These are phyloP conservation scores for Mayetiola destructor DNA, from an alignment of 2,888 invertebrate species.

Conservation along the genomic window DNA sequence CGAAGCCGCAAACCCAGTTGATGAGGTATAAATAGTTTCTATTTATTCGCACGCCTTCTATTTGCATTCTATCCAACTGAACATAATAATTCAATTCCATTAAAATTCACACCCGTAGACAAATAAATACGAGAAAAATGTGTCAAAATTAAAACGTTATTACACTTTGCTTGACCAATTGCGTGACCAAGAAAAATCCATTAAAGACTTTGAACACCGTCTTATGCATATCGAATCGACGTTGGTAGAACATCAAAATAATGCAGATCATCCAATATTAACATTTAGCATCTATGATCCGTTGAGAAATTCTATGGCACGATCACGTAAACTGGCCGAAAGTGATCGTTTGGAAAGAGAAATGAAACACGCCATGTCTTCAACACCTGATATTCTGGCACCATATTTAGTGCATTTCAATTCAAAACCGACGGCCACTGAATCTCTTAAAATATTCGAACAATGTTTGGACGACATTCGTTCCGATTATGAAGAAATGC, in stretches of 20 bases:
- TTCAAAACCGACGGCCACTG: conserved; percentile 23
- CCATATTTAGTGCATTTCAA: conserved; percentile 43
- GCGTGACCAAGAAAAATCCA: conserved; percentile 43
- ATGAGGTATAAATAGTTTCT: neutral
- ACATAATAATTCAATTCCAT: conserved; percentile 23
- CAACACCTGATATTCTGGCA: conserved; percentile 41
- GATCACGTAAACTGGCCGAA: conserved; percentile 36
- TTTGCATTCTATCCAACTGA: neutral
- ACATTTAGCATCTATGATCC: conserved; percentile 41
- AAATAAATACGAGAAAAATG: conserved; percentile 42
- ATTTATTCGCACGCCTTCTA: too few relatives aligned
- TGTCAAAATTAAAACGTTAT: conserved; percentile 49
- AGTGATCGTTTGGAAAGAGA: conserved; percentile 28
- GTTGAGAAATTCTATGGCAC: conserved; percentile 39
- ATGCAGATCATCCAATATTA: conserved; percentile 38
- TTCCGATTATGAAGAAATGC: conserved; percentile 43
- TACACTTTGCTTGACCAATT: conserved; percentile 47
- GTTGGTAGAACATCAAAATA: conserved; percentile 35
- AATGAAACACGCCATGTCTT: conserved; percentile 37
- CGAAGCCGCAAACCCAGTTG: conserved; percentile 38
- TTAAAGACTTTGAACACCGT: conserved; percentile 39
- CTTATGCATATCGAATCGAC: conserved; percentile 34
- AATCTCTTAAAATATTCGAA: conserved; percentile 27
- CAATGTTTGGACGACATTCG: conserved; percentile 53
- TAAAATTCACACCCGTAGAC: conserved; percentile 35